These are phyloP conservation scores for Apostichopus californicus DNA, from an alignment of 35 echinoderm and acorn worm genomes.

Conservation along the genomic window DNA sequence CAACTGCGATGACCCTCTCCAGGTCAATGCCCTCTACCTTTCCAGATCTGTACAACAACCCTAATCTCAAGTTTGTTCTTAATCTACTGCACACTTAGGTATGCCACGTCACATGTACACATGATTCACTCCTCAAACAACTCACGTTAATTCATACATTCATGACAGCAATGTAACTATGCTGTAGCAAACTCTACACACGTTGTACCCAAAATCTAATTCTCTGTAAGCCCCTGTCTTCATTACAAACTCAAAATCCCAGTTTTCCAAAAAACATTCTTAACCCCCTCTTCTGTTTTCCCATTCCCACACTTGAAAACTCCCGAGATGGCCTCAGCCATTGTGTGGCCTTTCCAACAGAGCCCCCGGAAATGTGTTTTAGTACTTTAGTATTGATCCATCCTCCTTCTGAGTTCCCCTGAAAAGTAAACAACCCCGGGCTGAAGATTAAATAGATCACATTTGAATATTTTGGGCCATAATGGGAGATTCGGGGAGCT, in stretches of 20 bases:
- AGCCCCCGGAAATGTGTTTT: constrained; percentile 31
- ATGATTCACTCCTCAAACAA: too few species aligned
- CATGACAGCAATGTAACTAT: not conserved
- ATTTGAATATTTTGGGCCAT: constrained; percentile 51
- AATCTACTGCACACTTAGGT: too few species aligned
- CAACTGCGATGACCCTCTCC: too few species aligned
- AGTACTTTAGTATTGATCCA: constrained; percentile 50
- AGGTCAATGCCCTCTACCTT: too few species aligned
- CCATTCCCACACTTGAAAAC: constrained; percentile 31
- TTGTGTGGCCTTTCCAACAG: constrained; percentile 4
- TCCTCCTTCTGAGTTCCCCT: constrained; percentile 35
- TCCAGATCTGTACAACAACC: too few species aligned
- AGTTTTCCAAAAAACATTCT: not conserved
- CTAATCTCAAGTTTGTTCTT: too few species aligned
- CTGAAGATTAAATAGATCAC: constrained; percentile 46
- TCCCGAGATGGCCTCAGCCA: constrained; percentile 4
- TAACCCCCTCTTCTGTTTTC: not conserved
- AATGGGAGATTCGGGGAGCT: constrained; percentile 33
- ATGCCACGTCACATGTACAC: too few species aligned
- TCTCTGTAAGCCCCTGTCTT: not conserved
- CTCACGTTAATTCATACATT: too few species aligned
- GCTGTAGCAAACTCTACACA: not conserved
- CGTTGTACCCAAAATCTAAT: constrained; percentile 3
- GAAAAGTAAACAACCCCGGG: constrained; percentile 38
- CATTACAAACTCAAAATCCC: not conserved